Conservation (phyloP, 1,140 invertebrate species). For the Drosophila obscura region DNA sequence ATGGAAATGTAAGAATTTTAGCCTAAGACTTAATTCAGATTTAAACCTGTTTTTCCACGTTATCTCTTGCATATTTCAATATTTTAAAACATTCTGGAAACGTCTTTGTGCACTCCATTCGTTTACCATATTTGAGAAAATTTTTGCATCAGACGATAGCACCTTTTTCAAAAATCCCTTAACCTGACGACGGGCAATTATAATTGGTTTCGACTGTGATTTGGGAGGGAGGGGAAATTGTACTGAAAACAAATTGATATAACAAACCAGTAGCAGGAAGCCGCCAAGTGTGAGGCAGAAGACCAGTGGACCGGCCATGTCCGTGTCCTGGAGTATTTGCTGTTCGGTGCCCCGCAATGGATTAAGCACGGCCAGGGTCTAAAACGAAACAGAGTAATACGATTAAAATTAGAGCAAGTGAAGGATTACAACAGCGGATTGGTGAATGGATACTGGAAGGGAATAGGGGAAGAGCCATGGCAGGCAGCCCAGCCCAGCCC, state of each 20-base stretch:
- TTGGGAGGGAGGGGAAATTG: not conserved
- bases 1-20: too few relatives aligned
- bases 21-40: too few relatives aligned
- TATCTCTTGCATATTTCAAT: too few relatives aligned
- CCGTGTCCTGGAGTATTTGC: constrained; percentile 89
- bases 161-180: too few relatives aligned
- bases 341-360: constrained; percentile 87
- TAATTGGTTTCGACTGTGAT: constrained; percentile 3
- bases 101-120: too few relatives aligned
- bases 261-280: constrained; percentile 85
- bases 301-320: constrained; percentile 92
- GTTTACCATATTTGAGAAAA: too few relatives aligned
- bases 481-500: constrained; percentile 1
- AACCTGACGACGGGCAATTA: not conserved
- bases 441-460: not conserved
- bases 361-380: constrained; percentile 92
- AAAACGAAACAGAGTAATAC: constrained; percentile 15
- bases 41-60: too few relatives aligned
- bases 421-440: constrained; percentile 33
- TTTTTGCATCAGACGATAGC: not conserved
- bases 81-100: too few relatives aligned
- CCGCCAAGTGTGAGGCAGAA: constrained; percentile 92
- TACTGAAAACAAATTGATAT: not conserved
- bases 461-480: not conserved
- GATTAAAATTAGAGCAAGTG: constrained; percentile 66